A percentile compares a stretch with the other conserved stretches of the same genome.
Evolutionary conservation across 2,113 vertebrate genomes (phyloP).

Genomic region (Corythaeola cristata): DNA sequence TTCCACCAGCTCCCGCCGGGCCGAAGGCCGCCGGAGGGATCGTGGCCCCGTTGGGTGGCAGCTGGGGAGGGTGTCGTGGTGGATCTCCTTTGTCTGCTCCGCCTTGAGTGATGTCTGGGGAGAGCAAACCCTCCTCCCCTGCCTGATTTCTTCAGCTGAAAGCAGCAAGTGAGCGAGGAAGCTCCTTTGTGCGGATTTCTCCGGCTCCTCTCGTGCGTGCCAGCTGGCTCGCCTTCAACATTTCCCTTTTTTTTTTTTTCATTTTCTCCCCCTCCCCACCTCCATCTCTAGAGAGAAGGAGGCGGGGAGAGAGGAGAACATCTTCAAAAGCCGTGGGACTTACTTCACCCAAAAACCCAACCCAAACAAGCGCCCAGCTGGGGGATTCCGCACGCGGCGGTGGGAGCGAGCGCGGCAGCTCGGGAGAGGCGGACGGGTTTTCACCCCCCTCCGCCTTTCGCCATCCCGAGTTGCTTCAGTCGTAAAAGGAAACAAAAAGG

Average conservation of each 20-base stretch:
- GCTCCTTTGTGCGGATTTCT: slow-evolving; percentile 71
- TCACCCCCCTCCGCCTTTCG: not conserved
- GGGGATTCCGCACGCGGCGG: slow-evolving; percentile 16
- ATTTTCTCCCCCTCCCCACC: not conserved
- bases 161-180: slow-evolving; percentile 71
- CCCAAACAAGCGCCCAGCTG: slow-evolving; percentile 60
- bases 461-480: not conserved
- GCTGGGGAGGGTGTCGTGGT: slow-evolving; percentile 26
- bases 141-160: slow-evolving; percentile 58
- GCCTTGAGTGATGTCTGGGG: slow-evolving; percentile 23
- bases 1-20: not conserved
- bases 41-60: slow-evolving; percentile 14
- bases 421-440: not conserved
- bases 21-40: not conserved
- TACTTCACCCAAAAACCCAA: slow-evolving; percentile 43
- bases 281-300: slow-evolving; percentile 54
- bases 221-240: slow-evolving; percentile 68
- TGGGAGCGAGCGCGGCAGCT: slow-evolving; percentile 2
- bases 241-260: slow-evolving; percentile 33
- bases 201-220: slow-evolving; percentile 59
- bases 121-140: slow-evolving; percentile 42
- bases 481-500: slow-evolving; percentile 65
- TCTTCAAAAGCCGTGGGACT: slow-evolving; percentile 61
- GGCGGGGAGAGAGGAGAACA: slow-evolving; percentile 30
- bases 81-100: slow-evolving; percentile 53